These are phyloP conservation scores for Chrysochloris asiatica DNA, from an alignment of 2,113 vertebrate genomes.

Conservation along the genomic window DNA sequence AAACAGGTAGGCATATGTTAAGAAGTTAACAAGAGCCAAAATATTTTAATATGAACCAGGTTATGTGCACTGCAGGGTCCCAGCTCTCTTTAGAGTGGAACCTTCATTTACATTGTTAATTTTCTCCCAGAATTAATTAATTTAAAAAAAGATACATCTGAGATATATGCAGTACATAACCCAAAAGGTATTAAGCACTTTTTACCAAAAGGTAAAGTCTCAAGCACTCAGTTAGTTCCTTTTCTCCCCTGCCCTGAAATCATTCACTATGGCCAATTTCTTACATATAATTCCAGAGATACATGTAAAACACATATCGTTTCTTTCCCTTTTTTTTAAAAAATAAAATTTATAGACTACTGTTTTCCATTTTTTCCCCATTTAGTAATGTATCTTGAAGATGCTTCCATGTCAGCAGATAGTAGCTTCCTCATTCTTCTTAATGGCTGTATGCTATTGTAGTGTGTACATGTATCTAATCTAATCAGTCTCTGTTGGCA, in stretches of 20 bases:
- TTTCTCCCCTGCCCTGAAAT: fast-evolving
- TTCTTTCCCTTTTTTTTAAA: not conserved
- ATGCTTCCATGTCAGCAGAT: not conserved
- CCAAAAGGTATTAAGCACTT: too few species aligned
- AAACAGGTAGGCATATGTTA: constrained; percentile 84
- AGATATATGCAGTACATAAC: not conserved
- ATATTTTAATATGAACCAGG: constrained; percentile 85
- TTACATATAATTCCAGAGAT: not conserved
- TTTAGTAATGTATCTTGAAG: not conserved
- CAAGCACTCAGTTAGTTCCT: not conserved
- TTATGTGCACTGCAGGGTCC: constrained; percentile 28
- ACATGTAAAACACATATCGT: not conserved
- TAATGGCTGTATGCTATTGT: constrained; percentile 24
- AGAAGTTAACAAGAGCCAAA: constrained; percentile 77
- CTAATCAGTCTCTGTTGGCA: not conserved
- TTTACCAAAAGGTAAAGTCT: not conserved
- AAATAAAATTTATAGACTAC: not conserved
- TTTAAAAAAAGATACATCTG: constrained; percentile 18
- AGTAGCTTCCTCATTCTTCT: not conserved
- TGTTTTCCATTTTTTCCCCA: not conserved
- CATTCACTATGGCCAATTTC: not conserved
- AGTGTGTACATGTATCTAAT: not conserved
- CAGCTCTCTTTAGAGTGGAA: constrained; percentile 37
- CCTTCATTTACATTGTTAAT: constrained; percentile 70
- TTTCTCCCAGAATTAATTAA: constrained; percentile 24